Conservation (phyloP, 2,113 vertebrate genomes). For the Callithrix jacchus region DNA sequence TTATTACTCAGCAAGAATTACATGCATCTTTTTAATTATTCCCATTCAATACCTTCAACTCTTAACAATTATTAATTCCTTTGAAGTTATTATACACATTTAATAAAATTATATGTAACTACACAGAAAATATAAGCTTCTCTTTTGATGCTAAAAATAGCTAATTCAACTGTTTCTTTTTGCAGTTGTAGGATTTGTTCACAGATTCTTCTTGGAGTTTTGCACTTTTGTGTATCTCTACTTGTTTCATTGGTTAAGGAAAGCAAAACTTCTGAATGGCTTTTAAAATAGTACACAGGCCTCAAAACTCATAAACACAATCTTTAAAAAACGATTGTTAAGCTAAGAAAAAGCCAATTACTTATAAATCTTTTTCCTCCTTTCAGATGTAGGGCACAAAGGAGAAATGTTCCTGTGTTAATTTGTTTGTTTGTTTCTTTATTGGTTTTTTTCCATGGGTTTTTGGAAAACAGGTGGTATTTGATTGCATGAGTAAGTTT, state of each 20-base stretch:
- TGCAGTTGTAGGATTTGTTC: background rate
- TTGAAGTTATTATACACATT: conserved; percentile 27
- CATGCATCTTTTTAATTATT: conserved; percentile 11
- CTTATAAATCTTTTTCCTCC: background rate
- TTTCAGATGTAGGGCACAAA: background rate
- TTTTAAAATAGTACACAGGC: background rate
- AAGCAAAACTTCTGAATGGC: background rate
- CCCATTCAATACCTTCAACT: background rate
- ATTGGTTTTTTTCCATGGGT: too few species aligned
- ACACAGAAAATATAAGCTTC: background rate
- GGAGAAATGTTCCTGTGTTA: background rate
- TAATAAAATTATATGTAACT: background rate
- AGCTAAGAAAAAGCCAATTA: background rate
- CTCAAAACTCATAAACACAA: background rate
- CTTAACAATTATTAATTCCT: conserved; percentile 15
- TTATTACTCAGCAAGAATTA: background rate
- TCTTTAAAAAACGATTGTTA: background rate
- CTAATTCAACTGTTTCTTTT: background rate
- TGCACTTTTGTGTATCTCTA: background rate
- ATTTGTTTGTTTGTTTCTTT: background rate
- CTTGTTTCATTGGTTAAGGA: background rate
- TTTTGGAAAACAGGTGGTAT: too few species aligned
- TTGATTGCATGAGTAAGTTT: too few species aligned
- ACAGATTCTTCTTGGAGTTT: background rate
- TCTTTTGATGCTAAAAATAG: conserved; percentile 45